These are phyloP conservation scores for Misgurnus mizolepis DNA, from an alignment of 2,113 vertebrate genomes.

Conservation along the genomic window DNA sequence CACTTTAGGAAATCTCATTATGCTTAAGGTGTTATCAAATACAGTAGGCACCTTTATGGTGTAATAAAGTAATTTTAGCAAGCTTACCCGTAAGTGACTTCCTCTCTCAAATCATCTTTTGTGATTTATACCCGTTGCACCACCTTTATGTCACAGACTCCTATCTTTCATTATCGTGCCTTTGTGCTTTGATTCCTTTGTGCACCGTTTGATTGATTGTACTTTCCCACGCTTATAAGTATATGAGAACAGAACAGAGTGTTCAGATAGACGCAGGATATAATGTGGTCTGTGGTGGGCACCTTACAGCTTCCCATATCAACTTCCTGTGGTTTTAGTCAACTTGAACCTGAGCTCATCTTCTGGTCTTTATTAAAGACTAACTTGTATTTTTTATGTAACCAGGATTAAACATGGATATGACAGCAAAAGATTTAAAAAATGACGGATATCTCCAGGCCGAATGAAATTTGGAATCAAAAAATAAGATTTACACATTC, in stretches of 20 bases:
- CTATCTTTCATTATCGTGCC: neutral
- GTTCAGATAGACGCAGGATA: slow-evolving; percentile 5
- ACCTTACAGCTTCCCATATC: neutral
- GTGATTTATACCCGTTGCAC: neutral
- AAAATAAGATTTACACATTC: too few relatives aligned
- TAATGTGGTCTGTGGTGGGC: slow-evolving; percentile 20
- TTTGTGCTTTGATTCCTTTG: neutral
- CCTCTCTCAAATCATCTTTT: neutral
- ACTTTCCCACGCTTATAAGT: slow-evolving; percentile 18
- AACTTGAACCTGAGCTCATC: neutral
- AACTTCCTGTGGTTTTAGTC: neutral
- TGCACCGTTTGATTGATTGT: neutral
- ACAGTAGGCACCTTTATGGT: neutral
- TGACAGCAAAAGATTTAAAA: too few relatives aligned
- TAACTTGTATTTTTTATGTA: too few relatives aligned
- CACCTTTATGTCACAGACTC: neutral
- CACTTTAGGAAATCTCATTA: neutral
- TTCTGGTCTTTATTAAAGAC: neutral
- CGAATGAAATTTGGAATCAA: too few relatives aligned
- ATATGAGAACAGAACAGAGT: neutral
- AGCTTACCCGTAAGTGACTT: slow-evolving; percentile 2
- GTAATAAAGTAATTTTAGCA: neutral
- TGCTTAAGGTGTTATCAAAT: too few relatives aligned
- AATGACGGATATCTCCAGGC: too few relatives aligned
- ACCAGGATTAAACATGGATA: too few relatives aligned